Evolutionary conservation across 2,888 invertebrate genomes (phyloP), one percentile per base, ranked within the genome.

Genomic region (Machimus rusticus): DNA sequence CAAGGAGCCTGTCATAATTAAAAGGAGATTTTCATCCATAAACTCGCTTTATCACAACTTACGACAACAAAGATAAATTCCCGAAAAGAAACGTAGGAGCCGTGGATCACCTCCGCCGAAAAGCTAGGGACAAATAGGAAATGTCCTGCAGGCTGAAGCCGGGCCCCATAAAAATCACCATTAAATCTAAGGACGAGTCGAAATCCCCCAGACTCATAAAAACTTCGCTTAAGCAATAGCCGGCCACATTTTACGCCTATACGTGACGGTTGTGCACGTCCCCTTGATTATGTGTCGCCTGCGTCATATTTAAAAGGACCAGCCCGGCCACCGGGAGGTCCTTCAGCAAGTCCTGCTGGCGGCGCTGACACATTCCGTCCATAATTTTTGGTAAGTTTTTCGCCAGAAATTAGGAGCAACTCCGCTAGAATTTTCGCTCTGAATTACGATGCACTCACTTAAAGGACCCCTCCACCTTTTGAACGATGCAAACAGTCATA

Each of bases 191-290:
- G 82, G 82, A 82, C 82, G 57, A 82, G 55, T 77, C 55, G 16
- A 86, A 86, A 86, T 86, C 78, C 86, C 51, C 57, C 43, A 86
- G 78, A 66, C 57, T 79, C 86, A 57, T 86, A 86, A 86, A 86
- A 86, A 86, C 66, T 79, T 86, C 78, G 86, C 57, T 86, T 86
- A 86, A 86, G 77, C 77, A 78, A 57, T 79, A 78, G 39, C 28
- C 34, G 74, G 39, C 39, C 86, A 57, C 77, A 77, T 66, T 86
- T 78, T 78, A 77, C 37, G 78, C 86, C 86, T 86, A 79, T 82
- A 82, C 82, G 82, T 82, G 82, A 82, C 37, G 57, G 57, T 37
- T 19, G 39, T 28, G n/a, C 81, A 81, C 34, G 19, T 57, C 14
- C 57, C 19, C 82, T 66, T 82, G 57, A 82, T 82, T 82, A 82